Conservation (phyloP, 2,113 vertebrate genomes). For the Chloropsis hardwickii region DNA sequence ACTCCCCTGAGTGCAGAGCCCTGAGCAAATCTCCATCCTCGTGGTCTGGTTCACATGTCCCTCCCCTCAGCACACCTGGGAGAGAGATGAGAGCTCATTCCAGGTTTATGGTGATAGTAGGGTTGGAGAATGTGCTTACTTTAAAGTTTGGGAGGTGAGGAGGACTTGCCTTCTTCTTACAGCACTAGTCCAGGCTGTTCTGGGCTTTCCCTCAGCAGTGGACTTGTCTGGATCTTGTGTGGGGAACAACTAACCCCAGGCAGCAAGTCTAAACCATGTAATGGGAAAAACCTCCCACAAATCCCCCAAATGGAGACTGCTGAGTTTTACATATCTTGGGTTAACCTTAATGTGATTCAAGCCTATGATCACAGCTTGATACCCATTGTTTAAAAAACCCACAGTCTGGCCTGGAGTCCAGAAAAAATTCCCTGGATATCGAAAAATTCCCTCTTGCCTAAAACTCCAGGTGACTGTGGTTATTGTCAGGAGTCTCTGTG, state of each 20-base stretch:
- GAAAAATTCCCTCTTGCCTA: not conserved
- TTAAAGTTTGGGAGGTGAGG: not conserved
- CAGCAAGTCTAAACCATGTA: not conserved
- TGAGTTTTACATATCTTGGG: slow-evolving; percentile 1
- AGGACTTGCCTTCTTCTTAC: not conserved
- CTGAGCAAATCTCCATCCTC: not conserved
- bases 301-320: not conserved
- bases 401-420: not conserved
- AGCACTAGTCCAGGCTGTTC: not conserved
- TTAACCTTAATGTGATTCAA: slow-evolving; percentile 14
- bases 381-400: slow-evolving; percentile 10
- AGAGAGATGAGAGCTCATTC: not conserved
- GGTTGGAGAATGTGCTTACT: not conserved
- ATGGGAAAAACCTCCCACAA: slow-evolving; percentile 21
- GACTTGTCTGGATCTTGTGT: not conserved
- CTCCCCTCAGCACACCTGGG: not conserved
- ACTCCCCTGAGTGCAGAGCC: not conserved
- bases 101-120: not conserved
- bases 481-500: not conserved
- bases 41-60: not conserved
- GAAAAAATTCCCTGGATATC: not conserved
- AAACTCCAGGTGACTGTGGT: not conserved
- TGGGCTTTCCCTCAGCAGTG: not conserved
- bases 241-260: not conserved
- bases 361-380: not conserved